Evolutionary conservation across 2,888 invertebrate species (phyloP), one percentile per base, ranked within the genome.

Genomic region (Athetis lepigone): DNA sequence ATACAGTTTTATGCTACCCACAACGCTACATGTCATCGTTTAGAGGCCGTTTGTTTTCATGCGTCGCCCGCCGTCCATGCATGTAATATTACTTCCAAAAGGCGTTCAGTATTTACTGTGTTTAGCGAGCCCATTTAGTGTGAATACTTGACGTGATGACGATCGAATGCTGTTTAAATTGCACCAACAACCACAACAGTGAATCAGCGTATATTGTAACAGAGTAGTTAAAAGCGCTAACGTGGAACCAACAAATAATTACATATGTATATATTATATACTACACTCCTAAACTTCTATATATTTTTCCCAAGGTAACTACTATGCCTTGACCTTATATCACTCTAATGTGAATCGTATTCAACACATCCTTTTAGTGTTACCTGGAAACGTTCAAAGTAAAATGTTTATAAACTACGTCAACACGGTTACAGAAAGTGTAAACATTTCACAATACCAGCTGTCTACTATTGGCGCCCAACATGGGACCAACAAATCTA

Each of bases 381-480:
- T 6, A 39, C 36, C 18, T 6, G 4, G 9, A 27, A 40, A 6
- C 4, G 9, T 33, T 43, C 13, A 63, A 45, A 33, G 43, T 25
- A 25, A 25, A 52, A 36, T 43, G 7, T 51, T 52, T 50, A 27
- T 13, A n/a, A 51, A 39, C 21, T 40, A 42, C 7, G 19, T 16
- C 18, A 61, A 52, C 29, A 47, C 27, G 19, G 27, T 18, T 16
- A 46, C 16, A 62, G 27, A 42, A 70, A 40, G 13, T 42, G 18
- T 62, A 40, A 65, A 65, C 19, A 54, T 51, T 50, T 45, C 27
- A 47, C 49, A 54, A 66, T 23, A 21, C 42, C 25, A 23, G 11
- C 21, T 36, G 39, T 18, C 7, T 21, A 33, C 25, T 63, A 56
- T 71, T 60, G 57, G 60, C 60, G 57, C 77, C 43, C 72, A 42